Percentiles rank a stretch among this genome's conserved stretches.
These are phyloP conservation scores for Oxygymnocypris stewartii DNA, from an alignment of 2,113 vertebrate species.

Conservation along the genomic window DNA sequence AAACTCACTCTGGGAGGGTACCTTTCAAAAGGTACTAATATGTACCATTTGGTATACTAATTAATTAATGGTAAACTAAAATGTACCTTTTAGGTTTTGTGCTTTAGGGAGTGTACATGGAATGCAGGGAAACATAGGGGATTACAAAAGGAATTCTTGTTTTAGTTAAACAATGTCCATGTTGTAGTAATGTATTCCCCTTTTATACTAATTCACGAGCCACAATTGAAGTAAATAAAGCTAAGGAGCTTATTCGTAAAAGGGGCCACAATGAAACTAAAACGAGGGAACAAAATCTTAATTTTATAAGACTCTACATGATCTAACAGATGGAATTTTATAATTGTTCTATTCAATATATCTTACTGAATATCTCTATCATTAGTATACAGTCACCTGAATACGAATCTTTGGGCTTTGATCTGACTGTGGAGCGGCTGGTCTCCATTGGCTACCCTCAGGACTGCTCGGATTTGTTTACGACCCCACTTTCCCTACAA, in stretches of 20 bases:
- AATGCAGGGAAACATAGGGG: neutral
- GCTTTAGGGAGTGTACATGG: neutral
- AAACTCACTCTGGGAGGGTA: too few species aligned
- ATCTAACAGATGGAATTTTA: neutral
- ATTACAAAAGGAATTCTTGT: neutral
- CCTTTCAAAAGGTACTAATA: neutral
- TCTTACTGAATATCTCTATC: conserved; percentile 39
- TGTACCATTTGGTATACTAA: neutral
- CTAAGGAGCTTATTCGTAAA: neutral
- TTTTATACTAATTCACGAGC: too few species aligned
- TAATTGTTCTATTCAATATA: conserved; percentile 55
- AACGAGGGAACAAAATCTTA: neutral
- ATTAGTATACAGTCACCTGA: conserved; percentile 98
- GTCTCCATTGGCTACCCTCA: conserved; percentile 98
- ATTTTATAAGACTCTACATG: neutral
- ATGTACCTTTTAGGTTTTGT: neutral
- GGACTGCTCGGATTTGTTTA: conserved; percentile 95
- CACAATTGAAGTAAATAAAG: neutral
- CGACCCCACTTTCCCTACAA: conserved; percentile 96
- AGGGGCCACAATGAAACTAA: neutral
- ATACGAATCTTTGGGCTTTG: conserved; percentile 96
- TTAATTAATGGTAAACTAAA: neutral
- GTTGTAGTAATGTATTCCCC: neutral
- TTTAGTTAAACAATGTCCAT: neutral
- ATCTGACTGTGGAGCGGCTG: conserved; percentile 94